Percentiles rank a stretch among this genome's conserved stretches.
Evolutionary conservation across 2,797 vertebrate genomes (phyloP).

Genomic region (Moxostoma hubbsi): DNA sequence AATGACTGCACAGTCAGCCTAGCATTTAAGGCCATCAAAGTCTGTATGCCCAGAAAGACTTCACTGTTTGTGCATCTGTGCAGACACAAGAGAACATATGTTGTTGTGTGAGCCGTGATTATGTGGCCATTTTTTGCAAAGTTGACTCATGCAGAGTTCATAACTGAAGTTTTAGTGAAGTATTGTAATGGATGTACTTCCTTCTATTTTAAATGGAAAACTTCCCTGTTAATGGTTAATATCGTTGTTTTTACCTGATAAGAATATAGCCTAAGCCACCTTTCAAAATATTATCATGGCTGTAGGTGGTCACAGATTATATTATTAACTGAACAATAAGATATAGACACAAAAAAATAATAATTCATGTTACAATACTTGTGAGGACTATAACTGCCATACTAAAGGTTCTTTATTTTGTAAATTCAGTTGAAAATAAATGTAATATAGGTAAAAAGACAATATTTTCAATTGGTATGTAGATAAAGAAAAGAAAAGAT

Average conservation of each 20-base stretch:
- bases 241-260: no score
- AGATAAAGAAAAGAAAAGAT: no score
- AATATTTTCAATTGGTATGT: not conserved
- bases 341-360: no score
- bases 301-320: no score
- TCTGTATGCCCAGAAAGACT: not conserved
- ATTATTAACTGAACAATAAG: no score
- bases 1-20: slow-evolving; percentile 5
- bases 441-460: not conserved
- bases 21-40: not conserved
- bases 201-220: no score
- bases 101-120: slow-evolving; percentile 1
- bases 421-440: not conserved
- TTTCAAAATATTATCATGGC: no score
- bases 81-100: slow-evolving; percentile 14
- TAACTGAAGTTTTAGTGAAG: not conserved
- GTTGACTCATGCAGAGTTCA: not conserved
- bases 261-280: no score
- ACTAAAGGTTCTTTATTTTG: not conserved
- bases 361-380: no score
- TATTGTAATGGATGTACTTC: no score
- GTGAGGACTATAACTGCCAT: not conserved
- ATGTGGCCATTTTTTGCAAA: slow-evolving; percentile 1
- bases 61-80: slow-evolving; percentile 17
- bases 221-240: no score